A percentile compares a stretch with the other conserved stretches of the same genome.
Conservation (phyloP, 2,113 vertebrate genomes). For the Callipepla squamata region DNA sequence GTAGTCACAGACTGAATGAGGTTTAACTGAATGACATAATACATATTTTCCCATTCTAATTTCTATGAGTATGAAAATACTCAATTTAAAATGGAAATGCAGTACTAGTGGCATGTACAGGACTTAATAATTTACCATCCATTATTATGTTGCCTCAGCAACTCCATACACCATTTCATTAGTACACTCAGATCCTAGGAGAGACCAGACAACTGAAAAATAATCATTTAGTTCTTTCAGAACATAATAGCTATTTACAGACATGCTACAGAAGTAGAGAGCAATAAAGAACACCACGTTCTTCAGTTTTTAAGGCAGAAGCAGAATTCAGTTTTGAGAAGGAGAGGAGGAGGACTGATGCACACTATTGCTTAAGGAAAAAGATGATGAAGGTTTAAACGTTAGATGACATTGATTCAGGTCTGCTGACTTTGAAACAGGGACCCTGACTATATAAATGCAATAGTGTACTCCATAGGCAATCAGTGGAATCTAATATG, state of each 20-base stretch:
- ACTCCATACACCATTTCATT: not conserved
- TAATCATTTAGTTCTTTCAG: not conserved
- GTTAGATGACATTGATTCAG: not conserved
- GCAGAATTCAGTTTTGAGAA: not conserved
- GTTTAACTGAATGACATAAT: not conserved
- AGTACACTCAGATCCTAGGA: not conserved
- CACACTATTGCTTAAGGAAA: not conserved
- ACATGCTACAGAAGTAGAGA: not conserved
- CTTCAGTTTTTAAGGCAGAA: not conserved
- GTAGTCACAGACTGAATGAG: not conserved
- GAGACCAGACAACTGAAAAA: not conserved
- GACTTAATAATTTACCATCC: not conserved
- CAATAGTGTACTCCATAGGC: not conserved
- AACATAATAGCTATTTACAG: not conserved
- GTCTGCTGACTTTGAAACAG: not conserved
- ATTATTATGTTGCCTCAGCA: not conserved
- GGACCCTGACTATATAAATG: not conserved
- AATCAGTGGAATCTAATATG: not conserved
- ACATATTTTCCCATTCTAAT: slow-evolving; percentile 11
- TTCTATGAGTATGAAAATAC: not conserved
- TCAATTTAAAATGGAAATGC: slow-evolving; percentile 30
- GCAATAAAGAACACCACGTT: not conserved
- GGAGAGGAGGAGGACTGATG: not conserved
- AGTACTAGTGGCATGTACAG: not conserved
- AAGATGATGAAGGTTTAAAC: not conserved